Conservation (phyloP, 2,888 invertebrate genomes). For the Trissonchulus sp. region DNA sequence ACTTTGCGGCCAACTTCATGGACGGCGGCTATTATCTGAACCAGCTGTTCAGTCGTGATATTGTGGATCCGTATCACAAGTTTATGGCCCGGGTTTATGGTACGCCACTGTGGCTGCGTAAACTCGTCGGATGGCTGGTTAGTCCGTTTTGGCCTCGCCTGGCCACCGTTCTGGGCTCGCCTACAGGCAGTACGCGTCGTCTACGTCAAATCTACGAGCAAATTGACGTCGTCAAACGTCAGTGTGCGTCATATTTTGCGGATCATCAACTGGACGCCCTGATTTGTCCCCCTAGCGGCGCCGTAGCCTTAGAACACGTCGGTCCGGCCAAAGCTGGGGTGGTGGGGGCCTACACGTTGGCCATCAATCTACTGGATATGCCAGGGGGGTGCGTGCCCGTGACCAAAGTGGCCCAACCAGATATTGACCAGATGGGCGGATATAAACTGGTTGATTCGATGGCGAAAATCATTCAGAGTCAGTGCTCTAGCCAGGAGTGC, state of each 20-base stretch:
- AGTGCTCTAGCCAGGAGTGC: too few species aligned
- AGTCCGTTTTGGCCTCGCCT: not conserved
- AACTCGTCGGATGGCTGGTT: not conserved
- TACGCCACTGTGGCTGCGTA: not conserved
- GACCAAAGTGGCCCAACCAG: conserved; percentile 46
- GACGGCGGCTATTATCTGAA: not conserved
- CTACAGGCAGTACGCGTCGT: not conserved
- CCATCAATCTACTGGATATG: conserved; percentile 52
- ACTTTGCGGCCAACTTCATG: not conserved
- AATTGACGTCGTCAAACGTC: not conserved
- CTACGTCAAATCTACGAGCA: not conserved
- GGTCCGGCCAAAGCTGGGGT: too few species aligned
- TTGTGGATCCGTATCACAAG: not conserved
- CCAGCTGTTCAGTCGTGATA: not conserved
- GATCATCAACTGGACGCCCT: conserved; percentile 50
- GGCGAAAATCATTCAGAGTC: too few species aligned
- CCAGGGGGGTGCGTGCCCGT: conserved; percentile 52
- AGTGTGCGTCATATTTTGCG: too few species aligned
- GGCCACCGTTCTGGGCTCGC: too few species aligned
- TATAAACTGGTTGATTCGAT: too few species aligned
- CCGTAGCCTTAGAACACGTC: too few species aligned
- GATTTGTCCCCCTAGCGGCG: conserved; percentile 52
- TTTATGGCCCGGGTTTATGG: not conserved
- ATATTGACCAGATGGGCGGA: too few species aligned
- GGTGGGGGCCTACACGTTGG: conserved; percentile 45